Base-by-base conservation (phyloP, 2,888 invertebrate species). In the Deilephila elpenor region DNA sequence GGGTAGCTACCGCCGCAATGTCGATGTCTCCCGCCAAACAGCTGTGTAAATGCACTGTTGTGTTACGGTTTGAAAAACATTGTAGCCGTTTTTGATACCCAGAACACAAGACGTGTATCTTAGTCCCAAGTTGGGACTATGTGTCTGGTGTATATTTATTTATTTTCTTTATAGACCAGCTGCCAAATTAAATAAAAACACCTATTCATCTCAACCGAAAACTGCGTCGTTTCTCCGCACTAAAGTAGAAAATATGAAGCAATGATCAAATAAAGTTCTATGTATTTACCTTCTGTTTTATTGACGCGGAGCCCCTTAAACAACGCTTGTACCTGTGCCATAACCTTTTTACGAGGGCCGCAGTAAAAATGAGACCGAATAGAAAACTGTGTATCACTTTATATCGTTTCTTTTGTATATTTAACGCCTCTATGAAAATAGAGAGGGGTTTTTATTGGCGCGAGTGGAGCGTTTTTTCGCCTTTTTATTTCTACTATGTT, bases 341-440 rank as follows among this genome's bases (percentile, higher is more conserved):
- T 92, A 89, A 91, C 87, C 82, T 81, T 92, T 92, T 93, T 93
- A 93, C 85, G 91, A 89, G 83, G 81, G 74, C 74, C 75, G 73
- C 83, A 85, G 85, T 90, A 89, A 90, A 87, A 73, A 73, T 62
- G 80, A 78, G 78, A 80, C 79, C 83, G 85, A 89, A 91, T 88
- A 88, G 84, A 87, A 86, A 84, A 77, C 79, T 75, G 81, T 88
- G 86, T 91, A 91, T 91, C 90, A 89, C 86, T 89, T 90, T 90
- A 90, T 91, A 89, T 88, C 88, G 90, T 88, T 89, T 88, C 92
- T 90, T 92, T 93, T 93, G 93, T 92, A 92, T 91, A 92, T 92
- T 90, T 91, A 92, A 93, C 89, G 85, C 87, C 83, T 84, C 88
- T 88, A 88, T 90, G 70, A 74, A 37, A 72, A 71, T 73, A 71